Conservation (phyloP, 1,140 invertebrate species). For the Chionoecetes opilio region DNA sequence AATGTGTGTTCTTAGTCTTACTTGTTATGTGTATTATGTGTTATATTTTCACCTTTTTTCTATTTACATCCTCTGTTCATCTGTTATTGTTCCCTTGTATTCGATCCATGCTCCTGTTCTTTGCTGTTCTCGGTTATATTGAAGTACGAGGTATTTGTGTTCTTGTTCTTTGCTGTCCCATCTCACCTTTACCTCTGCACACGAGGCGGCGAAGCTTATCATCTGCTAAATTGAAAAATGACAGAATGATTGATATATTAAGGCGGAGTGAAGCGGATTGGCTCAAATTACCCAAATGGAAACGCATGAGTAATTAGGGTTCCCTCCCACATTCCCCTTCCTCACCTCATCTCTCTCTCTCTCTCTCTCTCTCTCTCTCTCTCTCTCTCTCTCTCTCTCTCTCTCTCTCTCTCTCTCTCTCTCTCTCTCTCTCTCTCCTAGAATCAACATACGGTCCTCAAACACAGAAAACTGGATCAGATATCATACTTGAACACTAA, state of each 20-base stretch:
- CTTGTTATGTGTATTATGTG: not conserved
- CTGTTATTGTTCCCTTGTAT: too few relatives aligned
- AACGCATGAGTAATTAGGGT: conserved; percentile 4
- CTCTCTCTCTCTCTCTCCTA: too few relatives aligned
- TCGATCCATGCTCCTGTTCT: not conserved
- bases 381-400: not conserved
- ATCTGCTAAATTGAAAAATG: conserved; percentile 14
- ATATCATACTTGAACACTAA: too few relatives aligned
- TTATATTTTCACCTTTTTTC: not conserved
- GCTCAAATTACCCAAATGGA: conserved; percentile 19
- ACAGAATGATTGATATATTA: conserved; percentile 3
- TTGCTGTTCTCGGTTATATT: not conserved
- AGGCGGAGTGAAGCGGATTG: not conserved
- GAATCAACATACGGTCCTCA: too few relatives aligned
- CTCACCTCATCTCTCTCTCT: not conserved
- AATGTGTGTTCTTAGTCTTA: not conserved
- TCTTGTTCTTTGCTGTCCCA: not conserved
- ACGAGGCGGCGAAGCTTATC: not conserved
- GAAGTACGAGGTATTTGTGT: too few relatives aligned
- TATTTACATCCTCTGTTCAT: not conserved
- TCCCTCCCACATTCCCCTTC: not conserved
- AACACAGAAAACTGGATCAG: too few relatives aligned
- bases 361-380: not conserved
- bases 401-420: too few relatives aligned
- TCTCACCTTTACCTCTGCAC: not conserved